Percentiles rank a stretch among this genome's conserved stretches.
These are phyloP conservation scores for Amphiprion percula DNA, from an alignment of 2,113 vertebrate genomes.

Conservation along the genomic window DNA sequence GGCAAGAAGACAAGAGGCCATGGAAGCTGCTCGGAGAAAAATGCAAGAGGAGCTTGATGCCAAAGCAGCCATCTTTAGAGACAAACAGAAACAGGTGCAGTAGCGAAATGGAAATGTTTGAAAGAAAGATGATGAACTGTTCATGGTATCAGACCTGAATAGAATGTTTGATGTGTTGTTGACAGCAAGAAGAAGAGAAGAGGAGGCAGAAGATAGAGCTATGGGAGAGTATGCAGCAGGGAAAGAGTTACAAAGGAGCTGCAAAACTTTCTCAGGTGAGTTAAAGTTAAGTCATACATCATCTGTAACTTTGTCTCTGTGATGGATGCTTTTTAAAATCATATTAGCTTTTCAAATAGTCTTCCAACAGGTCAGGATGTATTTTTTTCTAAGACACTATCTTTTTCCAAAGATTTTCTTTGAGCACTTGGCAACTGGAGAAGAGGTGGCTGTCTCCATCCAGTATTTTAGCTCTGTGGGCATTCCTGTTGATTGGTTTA, in stretches of 20 bases:
- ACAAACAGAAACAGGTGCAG: conserved; percentile 90
- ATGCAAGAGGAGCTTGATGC: conserved; percentile 93
- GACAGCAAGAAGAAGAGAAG: conserved; percentile 92
- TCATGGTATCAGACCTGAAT: neutral
- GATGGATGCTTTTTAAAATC: neutral
- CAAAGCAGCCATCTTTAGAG: conserved; percentile 90
- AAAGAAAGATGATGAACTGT: neutral
- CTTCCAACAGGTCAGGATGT: neutral
- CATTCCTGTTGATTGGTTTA: too few species aligned
- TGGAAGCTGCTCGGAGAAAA: conserved; percentile 89
- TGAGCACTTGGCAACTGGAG: too few species aligned
- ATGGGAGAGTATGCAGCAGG: conserved; percentile 93
- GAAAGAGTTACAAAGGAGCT: conserved; percentile 87
- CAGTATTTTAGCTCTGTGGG: too few species aligned
- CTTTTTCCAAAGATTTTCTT: too few species aligned
- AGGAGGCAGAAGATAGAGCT: conserved; percentile 91
- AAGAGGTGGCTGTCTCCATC: too few species aligned
- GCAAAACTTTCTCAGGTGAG: conserved; percentile 82
- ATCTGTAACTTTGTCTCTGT: neutral
- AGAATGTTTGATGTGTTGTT: neutral
- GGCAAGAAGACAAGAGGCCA: conserved; percentile 88
- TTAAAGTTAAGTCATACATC: neutral
- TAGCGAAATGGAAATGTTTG: neutral
- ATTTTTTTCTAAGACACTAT: neutral
- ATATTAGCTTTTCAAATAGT: too few species aligned